Evolutionary conservation across 30 jellyfish, hydroid and myxozoan species (phyloP).

Genomic region (Cassiopea xamachana): DNA sequence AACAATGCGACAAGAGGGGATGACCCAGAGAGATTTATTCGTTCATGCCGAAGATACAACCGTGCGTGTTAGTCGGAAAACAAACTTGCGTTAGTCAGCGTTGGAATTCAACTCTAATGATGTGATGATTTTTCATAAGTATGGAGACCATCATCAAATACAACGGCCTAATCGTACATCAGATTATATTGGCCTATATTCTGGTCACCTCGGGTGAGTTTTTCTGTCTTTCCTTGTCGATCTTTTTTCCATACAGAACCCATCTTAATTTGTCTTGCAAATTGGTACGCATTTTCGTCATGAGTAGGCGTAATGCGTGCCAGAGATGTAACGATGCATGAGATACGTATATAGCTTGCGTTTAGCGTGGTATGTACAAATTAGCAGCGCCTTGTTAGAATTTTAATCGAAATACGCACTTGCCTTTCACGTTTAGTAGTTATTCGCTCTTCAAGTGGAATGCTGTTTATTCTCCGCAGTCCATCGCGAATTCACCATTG

Average conservation of each 20-base stretch:
- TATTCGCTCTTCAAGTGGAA: too few relatives aligned
- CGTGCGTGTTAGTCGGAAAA: conserved; percentile 35
- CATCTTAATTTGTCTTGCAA: neutral
- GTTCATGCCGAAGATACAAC: conserved; percentile 63
- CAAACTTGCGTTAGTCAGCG: conserved; percentile 13
- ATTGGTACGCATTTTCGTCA: neutral
- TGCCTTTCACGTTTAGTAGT: too few relatives aligned
- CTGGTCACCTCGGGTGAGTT: conserved; percentile 47
- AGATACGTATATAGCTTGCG: too few relatives aligned
- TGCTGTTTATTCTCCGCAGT: neutral
- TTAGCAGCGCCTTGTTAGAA: too few relatives aligned
- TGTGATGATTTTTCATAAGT: neutral
- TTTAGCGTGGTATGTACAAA: too few relatives aligned
- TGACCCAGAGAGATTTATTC: conserved; percentile 47
- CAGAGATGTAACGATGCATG: neutral
- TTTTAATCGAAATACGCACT: neutral
- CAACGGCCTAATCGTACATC: conserved; percentile 24
- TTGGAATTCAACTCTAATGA: neutral
- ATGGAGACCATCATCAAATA: conserved; percentile 36
- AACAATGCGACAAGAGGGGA: conserved; percentile 72
- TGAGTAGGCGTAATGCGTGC: neutral
- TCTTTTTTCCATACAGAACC: neutral
- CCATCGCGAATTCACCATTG: neutral
- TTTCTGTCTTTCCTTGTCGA: neutral
- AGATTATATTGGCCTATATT: conserved; percentile 29